Base-by-base conservation (phyloP, 2,113 vertebrate genomes). In the Clarias magur region DNA sequence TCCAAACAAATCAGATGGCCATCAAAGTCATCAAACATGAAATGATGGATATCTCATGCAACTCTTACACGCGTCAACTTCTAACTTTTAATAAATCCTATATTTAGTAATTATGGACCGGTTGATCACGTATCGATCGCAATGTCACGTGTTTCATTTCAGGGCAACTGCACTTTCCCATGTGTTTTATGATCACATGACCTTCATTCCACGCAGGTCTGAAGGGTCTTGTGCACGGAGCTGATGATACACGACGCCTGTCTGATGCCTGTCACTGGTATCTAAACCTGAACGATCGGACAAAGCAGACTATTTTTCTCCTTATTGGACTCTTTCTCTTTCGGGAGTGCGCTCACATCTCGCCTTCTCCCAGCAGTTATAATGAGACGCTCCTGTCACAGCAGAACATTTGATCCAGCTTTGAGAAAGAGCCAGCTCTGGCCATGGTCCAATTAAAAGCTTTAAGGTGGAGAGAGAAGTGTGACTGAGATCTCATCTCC, bases 381-480 rank as follows among this genome's bases (percentile, higher is more conserved):
- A 85, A 90, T 81, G 87, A 90, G 85, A 68, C 82, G 72, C 85
- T 85, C 15, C 86, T 80, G 78, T 85, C 87, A 88, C 82, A 78
- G 54, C 72, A 65, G 81, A 87, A 23, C 78, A 65, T 84, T 73
- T 79, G 73, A 88, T 88, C 78, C 81, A 73, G 57, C 82, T 78
- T 83, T 11, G 87, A 90, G 82, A 53, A 34, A 80, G 79, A 80
- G 54, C 82, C 75, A 85, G 76, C 80, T 89, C 82, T 68, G 79
- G 80, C 85, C 60, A 87, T 48, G 79, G 82, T 87, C 85, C 85
- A 88, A 90, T 87, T 90, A 87, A 87, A 89, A 86, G 80, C 48
- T 83, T 68, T 89, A 85, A 80, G 48, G 57, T 75, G 21, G 59
- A 63, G 59, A 56, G 34, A 72, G 80, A 38, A 53, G 63, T 59